Percentiles rank a stretch among this genome's conserved stretches.
Evolutionary conservation across 2,797 vertebrate genomes (phyloP).

Genomic region (Rhabdomys pumilio): DNA sequence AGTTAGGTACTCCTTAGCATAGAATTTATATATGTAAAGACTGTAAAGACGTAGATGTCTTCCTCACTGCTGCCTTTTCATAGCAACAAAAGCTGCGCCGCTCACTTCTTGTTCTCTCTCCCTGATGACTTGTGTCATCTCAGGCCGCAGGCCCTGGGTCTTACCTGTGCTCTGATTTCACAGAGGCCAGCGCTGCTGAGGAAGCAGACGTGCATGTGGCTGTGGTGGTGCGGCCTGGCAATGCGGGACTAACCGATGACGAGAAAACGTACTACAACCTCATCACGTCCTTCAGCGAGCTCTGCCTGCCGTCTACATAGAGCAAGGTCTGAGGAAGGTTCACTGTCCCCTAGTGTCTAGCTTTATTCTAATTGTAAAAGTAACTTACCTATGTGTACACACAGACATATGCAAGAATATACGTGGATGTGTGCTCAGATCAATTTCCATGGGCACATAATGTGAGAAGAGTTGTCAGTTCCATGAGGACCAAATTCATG

Average conservation of each 20-base stretch:
- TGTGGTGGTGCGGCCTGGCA: constrained; percentile 96
- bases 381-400: constrained; percentile 45
- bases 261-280: constrained; percentile 94
- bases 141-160: background rate
- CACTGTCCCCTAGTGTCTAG: constrained; percentile 69
- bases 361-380: constrained; percentile 79
- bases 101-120: background rate
- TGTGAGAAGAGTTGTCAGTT: constrained; percentile 56
- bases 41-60: background rate
- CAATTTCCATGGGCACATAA: constrained; percentile 53
- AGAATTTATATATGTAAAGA: background rate
- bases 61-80: background rate
- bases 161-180: background rate
- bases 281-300: constrained; percentile 94
- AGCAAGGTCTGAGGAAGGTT: constrained; percentile 44
- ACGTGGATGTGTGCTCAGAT: constrained; percentile 1
- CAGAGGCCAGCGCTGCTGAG: constrained; percentile 97
- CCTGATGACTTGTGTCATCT: background rate
- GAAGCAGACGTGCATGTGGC: constrained; percentile 94
- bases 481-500: constrained; percentile 60
- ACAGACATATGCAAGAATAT: constrained; percentile 50
- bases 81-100: background rate
- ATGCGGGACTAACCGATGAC: constrained; percentile 96
- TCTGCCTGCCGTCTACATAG: constrained; percentile 90
- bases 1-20: background rate